Percentiles rank a stretch among this genome's conserved stretches.
phyloP scores from a whole-genome alignment of 2,113 vertebrate species.

The Nettapus auritus region DNA sequence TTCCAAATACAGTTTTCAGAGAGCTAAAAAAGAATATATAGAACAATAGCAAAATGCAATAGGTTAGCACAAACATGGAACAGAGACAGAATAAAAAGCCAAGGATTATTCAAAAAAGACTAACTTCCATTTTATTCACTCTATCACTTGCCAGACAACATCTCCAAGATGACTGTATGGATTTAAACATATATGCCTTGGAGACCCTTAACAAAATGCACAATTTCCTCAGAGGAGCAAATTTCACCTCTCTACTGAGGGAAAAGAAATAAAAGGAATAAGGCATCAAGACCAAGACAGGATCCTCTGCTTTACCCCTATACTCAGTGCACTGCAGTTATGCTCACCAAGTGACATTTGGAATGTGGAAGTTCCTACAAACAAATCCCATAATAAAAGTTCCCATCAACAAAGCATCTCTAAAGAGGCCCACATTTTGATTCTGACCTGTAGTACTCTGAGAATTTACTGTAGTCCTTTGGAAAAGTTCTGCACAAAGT shows the following conservation, averaged over 20 bases:
- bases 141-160: neutral
- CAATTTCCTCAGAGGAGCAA: neutral
- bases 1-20: neutral
- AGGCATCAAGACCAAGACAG: neutral
- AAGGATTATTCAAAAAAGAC: neutral
- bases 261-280: neutral
- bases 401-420: neutral
- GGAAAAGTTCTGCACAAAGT: neutral
- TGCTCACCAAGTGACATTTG: neutral
- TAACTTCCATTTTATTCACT: neutral
- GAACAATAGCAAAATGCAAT: neutral
- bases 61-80: neutral
- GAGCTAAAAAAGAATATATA: neutral
- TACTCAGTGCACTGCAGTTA: neutral
- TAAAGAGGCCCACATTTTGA: neutral
- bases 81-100: neutral
- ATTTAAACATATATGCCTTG: neutral
- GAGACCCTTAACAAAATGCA: neutral
- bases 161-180: neutral
- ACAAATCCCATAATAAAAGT: neutral
- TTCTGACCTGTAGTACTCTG: neutral
- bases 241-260: neutral
- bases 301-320: neutral
- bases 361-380: neutral
- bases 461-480: too few species aligned